Evolutionary conservation across 1,140 invertebrate species (phyloP), one percentile per base, ranked within the genome.

Genomic region (Procambarus clarkii): DNA sequence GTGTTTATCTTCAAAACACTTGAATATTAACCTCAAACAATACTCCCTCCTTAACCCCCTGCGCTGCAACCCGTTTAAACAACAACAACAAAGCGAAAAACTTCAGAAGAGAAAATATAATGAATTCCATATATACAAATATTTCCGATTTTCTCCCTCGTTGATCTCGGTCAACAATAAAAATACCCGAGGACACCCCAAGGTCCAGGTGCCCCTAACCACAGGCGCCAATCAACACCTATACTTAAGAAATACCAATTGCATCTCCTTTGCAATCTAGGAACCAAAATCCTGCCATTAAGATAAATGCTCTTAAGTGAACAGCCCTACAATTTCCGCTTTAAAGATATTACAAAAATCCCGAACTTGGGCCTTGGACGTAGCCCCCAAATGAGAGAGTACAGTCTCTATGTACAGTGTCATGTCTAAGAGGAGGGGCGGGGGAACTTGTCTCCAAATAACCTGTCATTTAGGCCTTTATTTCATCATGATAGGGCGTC

Each of bases 281-380:
- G 46, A 81, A 54, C 87, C 87, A 81, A 71, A 71, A 71, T 81
- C 87, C 87, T 74, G 45, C 64, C 87, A 88, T 76, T 81, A 81
- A 46, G 87, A 88, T 88, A 82, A 88, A 88, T 88, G 87, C 87
- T 88, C 69, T n/a, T 88, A 88, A 88, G 87, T 88, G 87, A 88
- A 46, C 79, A 54, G 87, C 60, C 79, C 87, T 48, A 82, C 87
- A 88, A 88, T 88, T 88, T 88, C 87, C 87, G 87, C 82, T 88
- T 88, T 71, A 88, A 88, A 88, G 87, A 88, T 88, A 88, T 87
- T 82, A 88, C 87, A 88, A 88, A 88, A 88, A 81, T 88, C 79
- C 80, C 21, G 46, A 44, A 21, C 21, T 64, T 34, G 21, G 50
- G 48, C 79, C 74, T 58, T 34, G n/a, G n/a, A 82, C 69, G 79